These are phyloP conservation scores for Oreotrochilus melanogaster DNA, from an alignment of 2,113 vertebrate genomes.

Conservation along the genomic window DNA sequence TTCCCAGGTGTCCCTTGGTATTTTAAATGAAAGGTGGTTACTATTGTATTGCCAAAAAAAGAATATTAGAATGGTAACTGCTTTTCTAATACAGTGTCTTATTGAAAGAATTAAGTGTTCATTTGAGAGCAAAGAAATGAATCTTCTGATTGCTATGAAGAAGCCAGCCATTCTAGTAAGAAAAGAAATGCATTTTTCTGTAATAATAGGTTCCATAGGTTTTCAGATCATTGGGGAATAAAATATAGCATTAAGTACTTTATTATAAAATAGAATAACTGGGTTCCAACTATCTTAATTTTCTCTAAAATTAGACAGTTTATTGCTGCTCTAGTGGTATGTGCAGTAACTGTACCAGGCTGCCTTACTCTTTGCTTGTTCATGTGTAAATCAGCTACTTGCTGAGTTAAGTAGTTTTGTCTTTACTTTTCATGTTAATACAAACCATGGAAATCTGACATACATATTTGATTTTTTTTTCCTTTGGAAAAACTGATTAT, in stretches of 20 bases:
- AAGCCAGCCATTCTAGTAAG: neutral
- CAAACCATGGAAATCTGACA: neutral
- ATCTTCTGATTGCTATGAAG: neutral
- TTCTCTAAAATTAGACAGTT: neutral
- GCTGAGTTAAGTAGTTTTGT: neutral
- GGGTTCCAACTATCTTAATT: neutral
- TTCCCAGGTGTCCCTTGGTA: neutral
- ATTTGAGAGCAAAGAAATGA: neutral
- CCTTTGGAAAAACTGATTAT: neutral
- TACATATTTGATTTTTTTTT: neutral
- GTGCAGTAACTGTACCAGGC: neutral
- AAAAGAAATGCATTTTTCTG: neutral
- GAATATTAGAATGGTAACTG: neutral
- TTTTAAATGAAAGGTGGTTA: neutral
- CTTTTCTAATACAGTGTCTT: neutral
- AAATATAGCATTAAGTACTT: neutral
- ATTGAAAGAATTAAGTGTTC: neutral
- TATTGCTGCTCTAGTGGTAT: neutral
- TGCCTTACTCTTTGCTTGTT: neutral
- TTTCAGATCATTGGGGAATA: neutral
- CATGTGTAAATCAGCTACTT: neutral
- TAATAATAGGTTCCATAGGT: neutral
- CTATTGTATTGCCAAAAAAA: neutral
- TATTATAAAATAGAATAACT: neutral
- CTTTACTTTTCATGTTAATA: neutral